Evolutionary conservation across 2,797 vertebrate species (phyloP).

Genomic region (Lacerta viridis): DNA sequence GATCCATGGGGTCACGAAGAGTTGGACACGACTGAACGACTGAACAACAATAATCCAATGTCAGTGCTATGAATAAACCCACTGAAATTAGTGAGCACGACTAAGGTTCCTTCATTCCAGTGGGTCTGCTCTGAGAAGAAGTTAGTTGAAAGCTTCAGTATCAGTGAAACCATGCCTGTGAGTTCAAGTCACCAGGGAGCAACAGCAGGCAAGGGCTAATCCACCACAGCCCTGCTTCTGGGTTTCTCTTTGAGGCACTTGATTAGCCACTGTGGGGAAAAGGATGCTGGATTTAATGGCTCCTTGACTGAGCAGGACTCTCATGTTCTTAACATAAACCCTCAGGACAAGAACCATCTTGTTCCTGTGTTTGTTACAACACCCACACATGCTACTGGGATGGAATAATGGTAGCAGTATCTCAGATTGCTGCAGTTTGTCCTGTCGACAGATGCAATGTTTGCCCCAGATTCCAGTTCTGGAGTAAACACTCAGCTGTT

Average conservation of each 20-base stretch:
- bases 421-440: neutral
- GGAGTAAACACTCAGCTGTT: neutral
- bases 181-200: neutral
- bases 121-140: neutral
- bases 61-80: neutral
- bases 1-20: too few species aligned
- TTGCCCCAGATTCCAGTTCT: neutral
- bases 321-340: neutral
- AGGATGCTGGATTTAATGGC: neutral
- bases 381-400: neutral
- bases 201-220: too few species aligned
- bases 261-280: too few species aligned
- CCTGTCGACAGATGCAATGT: neutral
- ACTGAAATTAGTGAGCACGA: neutral
- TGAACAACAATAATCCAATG: too few species aligned
- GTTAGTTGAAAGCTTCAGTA: too few species aligned
- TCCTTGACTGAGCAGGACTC: neutral
- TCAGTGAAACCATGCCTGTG: neutral
- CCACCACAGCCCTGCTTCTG: neutral
- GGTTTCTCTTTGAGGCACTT: neutral
- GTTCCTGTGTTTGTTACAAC: neutral
- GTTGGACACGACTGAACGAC: too few species aligned
- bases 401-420: neutral
- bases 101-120: neutral
- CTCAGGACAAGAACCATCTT: neutral